Evolutionary conservation across 2,113 vertebrate species (phyloP).

Genomic region (Climacteris rufus): DNA sequence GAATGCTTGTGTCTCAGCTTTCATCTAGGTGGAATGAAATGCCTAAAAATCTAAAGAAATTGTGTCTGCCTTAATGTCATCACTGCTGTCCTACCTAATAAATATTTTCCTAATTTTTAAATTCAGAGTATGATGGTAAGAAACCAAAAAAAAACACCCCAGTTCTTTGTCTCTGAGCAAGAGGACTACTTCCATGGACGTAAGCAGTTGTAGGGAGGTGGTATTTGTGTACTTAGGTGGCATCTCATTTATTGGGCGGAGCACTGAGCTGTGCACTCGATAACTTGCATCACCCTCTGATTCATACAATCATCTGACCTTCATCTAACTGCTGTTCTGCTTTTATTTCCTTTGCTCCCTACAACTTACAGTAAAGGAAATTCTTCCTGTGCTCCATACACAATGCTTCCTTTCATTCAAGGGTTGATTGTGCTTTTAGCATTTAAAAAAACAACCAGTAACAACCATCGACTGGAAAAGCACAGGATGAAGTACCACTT

Average conservation of each 20-base stretch:
- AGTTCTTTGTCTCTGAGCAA: neutral
- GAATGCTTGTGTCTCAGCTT: neutral
- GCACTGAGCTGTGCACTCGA: neutral
- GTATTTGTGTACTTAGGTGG: neutral
- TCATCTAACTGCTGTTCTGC: neutral
- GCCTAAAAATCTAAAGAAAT: neutral
- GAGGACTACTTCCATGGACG: neutral
- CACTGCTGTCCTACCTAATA: neutral
- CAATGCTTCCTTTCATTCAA: neutral
- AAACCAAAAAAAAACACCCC: neutral
- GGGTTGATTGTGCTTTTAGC: neutral
- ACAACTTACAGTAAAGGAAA: neutral
- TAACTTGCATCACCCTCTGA: constrained; percentile 22
- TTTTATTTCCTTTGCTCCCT: neutral
- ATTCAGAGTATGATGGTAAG: neutral
- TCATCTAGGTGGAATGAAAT: neutral
- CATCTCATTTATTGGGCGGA: neutral
- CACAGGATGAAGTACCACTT: neutral
- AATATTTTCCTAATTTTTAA: neutral
- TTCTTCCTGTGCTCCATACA: neutral
- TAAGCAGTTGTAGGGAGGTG: neutral
- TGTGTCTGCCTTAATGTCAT: neutral
- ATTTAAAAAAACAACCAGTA: neutral
- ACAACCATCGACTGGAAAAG: neutral
- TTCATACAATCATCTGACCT: constrained; percentile 41